Evolutionary conservation across 2,113 vertebrate species (phyloP), one percentile per base, ranked within the genome.

Genomic region (Catharus minimus): DNA sequence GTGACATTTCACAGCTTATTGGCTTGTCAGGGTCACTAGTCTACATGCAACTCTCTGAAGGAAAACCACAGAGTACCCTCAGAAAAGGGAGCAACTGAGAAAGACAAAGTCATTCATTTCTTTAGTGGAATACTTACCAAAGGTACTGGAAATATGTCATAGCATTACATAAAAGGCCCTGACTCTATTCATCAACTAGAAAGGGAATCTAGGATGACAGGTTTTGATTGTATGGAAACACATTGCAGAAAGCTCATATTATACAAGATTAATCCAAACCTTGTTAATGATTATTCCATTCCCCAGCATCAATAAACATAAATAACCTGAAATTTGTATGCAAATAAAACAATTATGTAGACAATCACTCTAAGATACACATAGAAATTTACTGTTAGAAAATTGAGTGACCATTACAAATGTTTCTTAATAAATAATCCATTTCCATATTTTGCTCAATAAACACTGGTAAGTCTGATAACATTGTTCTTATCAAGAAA

Each of bases 51-150:
- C 23, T 89, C 14, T 65, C 32, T 41, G 57, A 53, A 53, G 75
- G 6, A 76, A 36, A 72, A 19, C 6, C 44, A 13, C 0, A 13
- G 7, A 41, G 6, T 21, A n/a, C 1, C 8, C 6, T 67, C 38
- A 88, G 72, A 68, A 61, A 82, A 60, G 4, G 5, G 9, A 56
- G 1, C 15, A 39, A 27, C 15, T 27, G 26, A 72, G 20, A 65
- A 2, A 65, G 26, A 41, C 9, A 56, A 82, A 79, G 16, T 27
- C 43, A 15, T 0, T 64, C 0, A 22, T 43, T 72, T 75, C 27
- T 47, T 65, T 80, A 24, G 12, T 46, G 8, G 32, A 61, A n/a
- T 77, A 69, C 10, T 77, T 56, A 61, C 11, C 10, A 46, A 66
- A 53, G 55, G 36, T 28, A 13, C 4, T 85, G 58, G 61, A 71